phyloP scores from a whole-genome alignment of 2,797 vertebrate genomes.

The Novumbra hubbsi region DNA sequence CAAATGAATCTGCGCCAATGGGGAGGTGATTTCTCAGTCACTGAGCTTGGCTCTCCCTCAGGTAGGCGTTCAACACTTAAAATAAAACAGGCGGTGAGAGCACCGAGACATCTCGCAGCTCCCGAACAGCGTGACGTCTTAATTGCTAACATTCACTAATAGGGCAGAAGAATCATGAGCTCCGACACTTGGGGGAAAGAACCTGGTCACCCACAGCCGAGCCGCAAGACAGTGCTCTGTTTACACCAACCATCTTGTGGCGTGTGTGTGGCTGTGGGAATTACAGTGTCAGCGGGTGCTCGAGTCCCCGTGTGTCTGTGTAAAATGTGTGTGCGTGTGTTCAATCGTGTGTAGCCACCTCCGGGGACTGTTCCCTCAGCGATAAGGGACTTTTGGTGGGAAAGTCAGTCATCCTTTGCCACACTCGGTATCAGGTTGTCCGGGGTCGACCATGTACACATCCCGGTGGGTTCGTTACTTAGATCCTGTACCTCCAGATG shows the following conservation, averaged over 20 bases:
- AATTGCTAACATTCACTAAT: neutral
- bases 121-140: neutral
- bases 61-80: neutral
- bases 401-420: constrained; percentile 61
- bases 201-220: neutral
- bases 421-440: constrained; percentile 38
- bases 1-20: neutral
- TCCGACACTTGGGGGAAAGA: constrained; percentile 2
- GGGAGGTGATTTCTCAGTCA: constrained; percentile 10
- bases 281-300: neutral
- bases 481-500: constrained; percentile 45
- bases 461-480: constrained; percentile 63
- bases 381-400: constrained; percentile 47
- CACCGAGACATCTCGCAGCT: neutral
- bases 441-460: constrained; percentile 36
- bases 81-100: neutral
- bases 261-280: constrained; percentile 16
- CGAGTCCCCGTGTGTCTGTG: neutral
- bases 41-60: neutral
- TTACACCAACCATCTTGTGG: neutral
- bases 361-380: neutral
- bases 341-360: constrained; percentile 28
- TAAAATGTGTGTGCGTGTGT: constrained; percentile 22
- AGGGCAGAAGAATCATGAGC: constrained; percentile 6
- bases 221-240: neutral